phyloP scores from a whole-genome alignment of 1,140 invertebrate genomes.

The Drosophila ambigua region DNA sequence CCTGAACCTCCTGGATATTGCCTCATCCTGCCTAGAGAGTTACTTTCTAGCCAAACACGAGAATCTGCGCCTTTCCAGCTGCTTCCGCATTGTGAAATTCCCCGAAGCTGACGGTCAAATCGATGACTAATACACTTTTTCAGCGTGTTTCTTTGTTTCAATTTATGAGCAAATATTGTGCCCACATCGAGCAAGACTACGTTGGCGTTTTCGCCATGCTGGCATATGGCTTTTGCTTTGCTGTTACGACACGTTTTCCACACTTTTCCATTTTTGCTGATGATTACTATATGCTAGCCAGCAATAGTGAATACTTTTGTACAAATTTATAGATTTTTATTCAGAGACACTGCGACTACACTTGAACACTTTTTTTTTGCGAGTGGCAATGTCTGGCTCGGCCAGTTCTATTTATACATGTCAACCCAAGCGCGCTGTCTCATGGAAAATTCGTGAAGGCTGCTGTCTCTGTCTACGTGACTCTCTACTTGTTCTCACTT shows the following conservation, averaged over 20 bases:
- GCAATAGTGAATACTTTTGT: constrained; percentile 22
- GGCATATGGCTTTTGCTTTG: constrained; percentile 37
- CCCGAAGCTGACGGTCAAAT: constrained; percentile 33
- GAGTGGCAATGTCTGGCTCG: constrained; percentile 32
- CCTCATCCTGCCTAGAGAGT: constrained; percentile 62
- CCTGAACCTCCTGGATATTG: constrained; percentile 36
- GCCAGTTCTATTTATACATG: constrained; percentile 59
- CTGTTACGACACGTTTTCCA: constrained; percentile 36
- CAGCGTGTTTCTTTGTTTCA: constrained; percentile 66
- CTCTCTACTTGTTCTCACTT: too few species aligned
- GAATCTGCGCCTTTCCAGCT: constrained; percentile 35
- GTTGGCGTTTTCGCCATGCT: constrained; percentile 50
- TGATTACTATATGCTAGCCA: constrained; percentile 12
- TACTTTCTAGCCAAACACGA: constrained; percentile 56
- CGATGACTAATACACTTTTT: constrained; percentile 47
- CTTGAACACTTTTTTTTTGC: constrained; percentile 60
- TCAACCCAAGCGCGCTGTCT: too few species aligned
- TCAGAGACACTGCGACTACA: constrained; percentile 49
- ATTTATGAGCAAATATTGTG: constrained; percentile 42
- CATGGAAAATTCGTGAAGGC: too few species aligned
- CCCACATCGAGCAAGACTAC: constrained; percentile 38
- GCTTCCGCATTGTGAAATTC: constrained; percentile 53
- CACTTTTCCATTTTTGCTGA: constrained; percentile 56
- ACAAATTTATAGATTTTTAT: constrained; percentile 24
- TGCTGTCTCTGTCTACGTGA: too few species aligned